Base-by-base conservation (phyloP, 2,113 vertebrate genomes). In the Strix aluco region DNA sequence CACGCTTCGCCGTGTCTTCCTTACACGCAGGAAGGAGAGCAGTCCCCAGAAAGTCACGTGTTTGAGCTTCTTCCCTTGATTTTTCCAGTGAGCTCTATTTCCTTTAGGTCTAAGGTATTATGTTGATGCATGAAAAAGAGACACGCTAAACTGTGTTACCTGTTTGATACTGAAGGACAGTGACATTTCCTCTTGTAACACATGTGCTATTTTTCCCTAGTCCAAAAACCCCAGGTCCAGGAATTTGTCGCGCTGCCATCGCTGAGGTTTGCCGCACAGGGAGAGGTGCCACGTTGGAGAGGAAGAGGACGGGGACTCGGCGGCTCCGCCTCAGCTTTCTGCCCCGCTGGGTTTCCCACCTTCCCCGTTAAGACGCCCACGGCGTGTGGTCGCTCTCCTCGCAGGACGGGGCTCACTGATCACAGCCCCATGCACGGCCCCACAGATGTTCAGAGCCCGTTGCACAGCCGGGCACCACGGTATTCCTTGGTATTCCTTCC, bases 231-330 rank as follows among this genome's bases (percentile, higher is more conserved):
- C 5, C 2, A 1, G 10, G 14, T 49, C 22, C 1, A 2, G n/a
- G n/a, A 52, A 16, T 29, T 1, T 10, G 19, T 26, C 0, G 1
- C 1, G 13, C 49, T 72, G 75, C 66, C 0, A 1, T 26, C 1
- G 1, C 58, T 7, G 34, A 62, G 34, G 38, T 32, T 38, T 2
- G 4, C 67, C 2, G 0, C 1, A 1, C 55, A 32, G 55, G 63
- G 1, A 5, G 75, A 23, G 40, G 16, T 8, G 55, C 34, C 22
- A 15, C 3, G 2, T 3, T 30, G 72, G 36, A 42, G 63, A n/a
- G 62, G 5, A 72, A 25, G 19, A 40, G 67, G 40, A 57, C 0
- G 5, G 42, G 11, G 40, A 44, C 40, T 32, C 2, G 4, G 52
- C 2, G 3, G 36, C 23, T 58, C 65, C 1, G 3, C 17, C 22